phyloP scores from a whole-genome alignment of 2,888 invertebrate genomes.

The Heteromyza rotundicornis region DNA sequence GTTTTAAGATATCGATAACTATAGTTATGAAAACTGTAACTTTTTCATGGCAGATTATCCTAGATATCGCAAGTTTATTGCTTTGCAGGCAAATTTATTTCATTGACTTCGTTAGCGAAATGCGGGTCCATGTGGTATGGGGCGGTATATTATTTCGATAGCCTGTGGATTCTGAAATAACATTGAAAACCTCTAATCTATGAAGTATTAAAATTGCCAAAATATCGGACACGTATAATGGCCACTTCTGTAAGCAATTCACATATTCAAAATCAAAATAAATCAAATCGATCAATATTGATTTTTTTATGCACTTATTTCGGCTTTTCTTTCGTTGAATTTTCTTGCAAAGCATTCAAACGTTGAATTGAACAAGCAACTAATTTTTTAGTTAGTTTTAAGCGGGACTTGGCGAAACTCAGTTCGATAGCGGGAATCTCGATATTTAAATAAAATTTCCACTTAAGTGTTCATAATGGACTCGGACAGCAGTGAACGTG shows the following conservation, averaged over 20 bases:
- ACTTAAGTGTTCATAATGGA: slow-evolving; percentile 31
- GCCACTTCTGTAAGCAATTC: background rate
- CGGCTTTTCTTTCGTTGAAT: background rate
- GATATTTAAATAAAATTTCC: too few relatives aligned
- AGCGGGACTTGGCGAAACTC: background rate
- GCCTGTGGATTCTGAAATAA: too few relatives aligned
- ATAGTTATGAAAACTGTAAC: too few relatives aligned
- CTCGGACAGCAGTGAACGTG: slow-evolving; percentile 36
- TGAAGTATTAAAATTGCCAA: too few relatives aligned
- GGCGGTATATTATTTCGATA: too few relatives aligned
- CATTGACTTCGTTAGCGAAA: too few relatives aligned
- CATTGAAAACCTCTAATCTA: too few relatives aligned
- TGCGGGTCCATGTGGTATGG: too few relatives aligned
- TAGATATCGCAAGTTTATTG: too few relatives aligned
- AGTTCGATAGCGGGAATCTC: background rate
- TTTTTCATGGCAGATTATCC: too few relatives aligned
- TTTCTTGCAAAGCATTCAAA: background rate
- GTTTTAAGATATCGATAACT: too few relatives aligned
- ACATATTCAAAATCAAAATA: background rate
- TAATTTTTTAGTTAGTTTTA: background rate
- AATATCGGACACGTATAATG: background rate
- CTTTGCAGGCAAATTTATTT: too few relatives aligned
- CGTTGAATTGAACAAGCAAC: background rate
- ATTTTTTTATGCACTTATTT: background rate
- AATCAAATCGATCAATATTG: background rate